Conservation (phyloP, 2,888 invertebrate genomes). For the Parnassius mnemosyne region DNA sequence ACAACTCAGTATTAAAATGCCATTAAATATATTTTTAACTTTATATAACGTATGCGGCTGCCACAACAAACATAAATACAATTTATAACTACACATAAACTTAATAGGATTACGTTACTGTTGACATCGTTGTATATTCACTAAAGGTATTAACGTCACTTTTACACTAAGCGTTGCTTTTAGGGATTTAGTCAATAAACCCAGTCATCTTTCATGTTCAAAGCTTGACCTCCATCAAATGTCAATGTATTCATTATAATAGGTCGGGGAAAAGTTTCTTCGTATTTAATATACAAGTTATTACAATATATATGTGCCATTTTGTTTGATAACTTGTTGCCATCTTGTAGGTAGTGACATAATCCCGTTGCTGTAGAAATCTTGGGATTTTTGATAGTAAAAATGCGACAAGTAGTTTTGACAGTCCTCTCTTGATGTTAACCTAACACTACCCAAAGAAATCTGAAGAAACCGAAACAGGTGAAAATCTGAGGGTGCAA, state of each 20-base stretch:
- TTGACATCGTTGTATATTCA: slow-evolving; percentile 30
- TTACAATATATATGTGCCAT: too few species aligned
- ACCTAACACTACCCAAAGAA: too few species aligned
- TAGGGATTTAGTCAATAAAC: slow-evolving; percentile 29
- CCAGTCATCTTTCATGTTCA: slow-evolving; percentile 28
- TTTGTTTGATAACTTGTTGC: too few species aligned
- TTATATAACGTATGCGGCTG: slow-evolving; percentile 11
- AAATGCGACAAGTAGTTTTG: too few species aligned
- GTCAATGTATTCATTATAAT: slow-evolving; percentile 18
- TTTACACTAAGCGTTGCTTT: slow-evolving; percentile 37
- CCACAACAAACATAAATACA: slow-evolving; percentile 23
- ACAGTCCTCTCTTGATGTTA: too few species aligned
- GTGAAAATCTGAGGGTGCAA: too few species aligned
- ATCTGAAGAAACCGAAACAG: too few species aligned
- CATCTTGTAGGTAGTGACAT: too few species aligned
- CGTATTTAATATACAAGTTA: too few species aligned
- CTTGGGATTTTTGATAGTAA: too few species aligned
- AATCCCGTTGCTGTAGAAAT: too few species aligned
- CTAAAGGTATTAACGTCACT: slow-evolving; percentile 36
- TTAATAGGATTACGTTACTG: slow-evolving; percentile 29
- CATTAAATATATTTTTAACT: slow-evolving; percentile 2
- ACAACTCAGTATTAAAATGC: slow-evolving; percentile 2
- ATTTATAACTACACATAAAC: slow-evolving; percentile 17
- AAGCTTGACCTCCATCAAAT: slow-evolving; percentile 23
- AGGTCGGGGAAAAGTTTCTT: too few species aligned